A percentile compares a stretch with the other conserved stretches of the same genome.
Conservation (phyloP, 2,113 vertebrate species). For the Cyphomyrus discorhynchus region DNA sequence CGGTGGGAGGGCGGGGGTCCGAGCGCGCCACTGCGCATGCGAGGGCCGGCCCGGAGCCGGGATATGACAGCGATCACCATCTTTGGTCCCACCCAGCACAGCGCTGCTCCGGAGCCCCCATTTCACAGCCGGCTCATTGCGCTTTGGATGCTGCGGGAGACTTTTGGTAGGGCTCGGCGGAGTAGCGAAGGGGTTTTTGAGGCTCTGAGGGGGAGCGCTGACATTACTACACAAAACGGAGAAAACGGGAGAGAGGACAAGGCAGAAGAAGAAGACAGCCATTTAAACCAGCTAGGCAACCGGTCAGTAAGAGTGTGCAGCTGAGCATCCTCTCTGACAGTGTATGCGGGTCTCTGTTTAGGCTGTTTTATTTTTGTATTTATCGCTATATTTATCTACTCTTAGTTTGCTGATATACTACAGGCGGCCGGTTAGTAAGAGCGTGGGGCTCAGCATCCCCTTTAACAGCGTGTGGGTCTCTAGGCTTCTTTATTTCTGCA, state of each 20-base stretch:
- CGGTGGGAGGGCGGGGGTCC: background rate
- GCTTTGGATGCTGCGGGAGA: background rate
- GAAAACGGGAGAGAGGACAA: background rate
- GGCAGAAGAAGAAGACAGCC: background rate
- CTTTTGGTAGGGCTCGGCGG: background rate
- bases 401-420: background rate
- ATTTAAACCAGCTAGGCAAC: background rate
- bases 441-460: background rate
- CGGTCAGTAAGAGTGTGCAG: background rate
- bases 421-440: background rate
- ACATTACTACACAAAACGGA: background rate
- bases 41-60: background rate
- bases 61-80: constrained; percentile 4
- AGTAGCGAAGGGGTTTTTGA: background rate
- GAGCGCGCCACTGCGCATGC: background rate
- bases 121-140: background rate
- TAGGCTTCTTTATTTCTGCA: background rate
- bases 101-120: background rate
- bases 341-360: background rate
- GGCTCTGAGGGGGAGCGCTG: background rate
- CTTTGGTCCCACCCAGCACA: constrained; percentile 16
- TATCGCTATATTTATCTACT: background rate
- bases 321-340: background rate
- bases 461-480: background rate
- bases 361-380: background rate